phyloP scores from a whole-genome alignment of 64 coral and sea anemone genomes.

The Porites lutea region DNA sequence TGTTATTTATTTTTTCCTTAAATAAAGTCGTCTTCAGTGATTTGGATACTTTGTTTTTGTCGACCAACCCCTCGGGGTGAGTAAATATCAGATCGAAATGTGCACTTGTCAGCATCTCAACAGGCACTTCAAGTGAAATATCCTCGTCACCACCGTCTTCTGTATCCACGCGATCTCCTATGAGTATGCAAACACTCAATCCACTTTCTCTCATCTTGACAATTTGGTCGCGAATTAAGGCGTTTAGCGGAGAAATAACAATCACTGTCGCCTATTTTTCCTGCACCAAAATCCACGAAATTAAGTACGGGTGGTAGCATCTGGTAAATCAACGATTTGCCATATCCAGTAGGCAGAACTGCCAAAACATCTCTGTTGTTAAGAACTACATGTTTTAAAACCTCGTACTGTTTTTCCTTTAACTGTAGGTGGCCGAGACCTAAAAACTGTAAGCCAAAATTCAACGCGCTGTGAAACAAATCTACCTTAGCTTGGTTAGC shows the following conservation, averaged over 20 bases:
- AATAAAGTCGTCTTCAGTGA: conserved; percentile 4
- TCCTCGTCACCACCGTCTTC: conserved; percentile 1
- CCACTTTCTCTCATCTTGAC: conserved; percentile 32
- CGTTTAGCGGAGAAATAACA: conserved; percentile 50
- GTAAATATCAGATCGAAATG: not conserved
- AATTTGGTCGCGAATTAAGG: conserved; percentile 45
- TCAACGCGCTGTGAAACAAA: too few species aligned
- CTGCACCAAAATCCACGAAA: not conserved
- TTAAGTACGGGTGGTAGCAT: too few species aligned
- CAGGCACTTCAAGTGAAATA: not conserved
- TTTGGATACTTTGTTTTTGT: conserved; percentile 11
- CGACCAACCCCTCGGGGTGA: conserved; percentile 13
- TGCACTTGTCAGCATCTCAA: not conserved
- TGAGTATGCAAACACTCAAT: conserved; percentile 31
- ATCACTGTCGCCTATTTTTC: not conserved
- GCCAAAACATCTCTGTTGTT: too few species aligned
- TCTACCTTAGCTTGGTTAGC: too few species aligned
- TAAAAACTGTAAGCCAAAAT: too few species aligned
- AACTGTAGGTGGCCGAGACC: too few species aligned
- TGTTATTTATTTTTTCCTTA: conserved; percentile 5
- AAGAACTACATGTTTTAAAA: too few species aligned
- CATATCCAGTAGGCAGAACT: too few species aligned
- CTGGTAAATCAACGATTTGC: conserved; percentile 40
- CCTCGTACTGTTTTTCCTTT: too few species aligned
- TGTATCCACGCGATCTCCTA: conserved; percentile 21